Evolutionary conservation across 1,140 invertebrate genomes (phyloP).

Genomic region (Lamellibrachia luymesi): DNA sequence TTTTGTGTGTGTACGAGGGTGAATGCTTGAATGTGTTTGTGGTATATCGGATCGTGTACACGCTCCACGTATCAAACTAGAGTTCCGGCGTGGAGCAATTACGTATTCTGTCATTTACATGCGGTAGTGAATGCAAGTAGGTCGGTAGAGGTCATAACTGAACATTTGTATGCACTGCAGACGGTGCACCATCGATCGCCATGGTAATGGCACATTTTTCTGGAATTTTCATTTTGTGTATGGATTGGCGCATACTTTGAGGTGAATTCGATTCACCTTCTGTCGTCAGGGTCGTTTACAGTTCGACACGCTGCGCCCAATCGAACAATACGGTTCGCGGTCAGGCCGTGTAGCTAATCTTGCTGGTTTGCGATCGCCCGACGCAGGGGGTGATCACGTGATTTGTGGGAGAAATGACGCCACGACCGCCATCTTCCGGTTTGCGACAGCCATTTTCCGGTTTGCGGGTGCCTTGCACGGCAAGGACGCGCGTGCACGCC

Average conservation of each 20-base stretch:
- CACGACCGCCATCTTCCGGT: too few relatives aligned
- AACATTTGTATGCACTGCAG: too few relatives aligned
- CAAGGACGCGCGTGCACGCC: not conserved
- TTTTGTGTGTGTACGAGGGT: too few relatives aligned
- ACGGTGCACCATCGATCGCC: not conserved
- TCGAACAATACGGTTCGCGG: not conserved
- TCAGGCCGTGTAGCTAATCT: not conserved
- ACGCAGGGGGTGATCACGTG: not conserved
- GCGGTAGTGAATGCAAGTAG: too few relatives aligned
- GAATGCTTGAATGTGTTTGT: too few relatives aligned
- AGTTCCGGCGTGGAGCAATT: too few relatives aligned
- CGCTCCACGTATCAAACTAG: too few relatives aligned
- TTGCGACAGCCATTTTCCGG: not conserved
- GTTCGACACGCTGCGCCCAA: not conserved
- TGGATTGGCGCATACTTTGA: not conserved
- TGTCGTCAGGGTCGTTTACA: not conserved
- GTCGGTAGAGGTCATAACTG: too few relatives aligned
- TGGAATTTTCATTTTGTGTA: not conserved
- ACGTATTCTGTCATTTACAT: too few relatives aligned
- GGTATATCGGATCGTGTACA: too few relatives aligned
- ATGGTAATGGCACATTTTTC: not conserved
- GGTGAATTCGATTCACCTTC: not conserved
- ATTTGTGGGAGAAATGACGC: not conserved
- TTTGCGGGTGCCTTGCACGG: not conserved
- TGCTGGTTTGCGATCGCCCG: not conserved